phyloP scores from a whole-genome alignment of 2,888 invertebrate genomes.

The Heteropelma amictum region DNA sequence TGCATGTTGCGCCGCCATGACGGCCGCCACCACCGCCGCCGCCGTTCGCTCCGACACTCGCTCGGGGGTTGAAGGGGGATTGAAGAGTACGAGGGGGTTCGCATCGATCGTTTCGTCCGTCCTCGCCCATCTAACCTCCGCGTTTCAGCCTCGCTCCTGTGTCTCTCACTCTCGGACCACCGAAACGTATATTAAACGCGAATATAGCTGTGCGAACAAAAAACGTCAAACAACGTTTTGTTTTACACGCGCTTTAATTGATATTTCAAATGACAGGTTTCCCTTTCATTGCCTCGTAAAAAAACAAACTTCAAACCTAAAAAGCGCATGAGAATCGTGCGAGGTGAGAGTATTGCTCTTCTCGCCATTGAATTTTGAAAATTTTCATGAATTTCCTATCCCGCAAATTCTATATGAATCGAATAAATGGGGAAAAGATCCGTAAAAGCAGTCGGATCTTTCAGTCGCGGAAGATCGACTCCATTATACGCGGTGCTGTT shows the following conservation, averaged over 20 bases:
- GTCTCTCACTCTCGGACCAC: slow-evolving; percentile 50
- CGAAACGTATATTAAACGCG: slow-evolving; percentile 18
- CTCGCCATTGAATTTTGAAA: background rate
- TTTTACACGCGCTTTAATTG: slow-evolving; percentile 3
- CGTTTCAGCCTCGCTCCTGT: slow-evolving; percentile 58
- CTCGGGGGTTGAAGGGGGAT: slow-evolving; percentile 66
- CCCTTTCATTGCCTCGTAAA: background rate
- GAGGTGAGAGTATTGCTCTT: no score
- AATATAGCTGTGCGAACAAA: background rate
- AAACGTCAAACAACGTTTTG: background rate
- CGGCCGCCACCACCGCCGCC: slow-evolving; percentile 75
- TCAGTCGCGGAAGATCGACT: slow-evolving; percentile 41
- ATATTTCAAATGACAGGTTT: slow-evolving; percentile 23
- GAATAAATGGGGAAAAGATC: no score
- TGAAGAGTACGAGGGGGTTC: slow-evolving; percentile 76
- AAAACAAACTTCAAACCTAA: background rate
- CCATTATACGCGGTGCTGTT: slow-evolving; percentile 6
- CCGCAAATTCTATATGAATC: background rate
- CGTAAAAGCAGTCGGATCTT: slow-evolving; percentile 29
- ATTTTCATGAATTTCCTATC: slow-evolving; percentile 4
- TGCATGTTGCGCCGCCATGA: slow-evolving; percentile 82
- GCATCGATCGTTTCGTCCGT: slow-evolving; percentile 80
- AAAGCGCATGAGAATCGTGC: no score
- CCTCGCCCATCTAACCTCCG: slow-evolving; percentile 62
- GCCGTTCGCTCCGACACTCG: slow-evolving; percentile 61